Evolutionary conservation across 2,113 vertebrate species (phyloP).

Genomic region (Mionectes macconnelli): DNA sequence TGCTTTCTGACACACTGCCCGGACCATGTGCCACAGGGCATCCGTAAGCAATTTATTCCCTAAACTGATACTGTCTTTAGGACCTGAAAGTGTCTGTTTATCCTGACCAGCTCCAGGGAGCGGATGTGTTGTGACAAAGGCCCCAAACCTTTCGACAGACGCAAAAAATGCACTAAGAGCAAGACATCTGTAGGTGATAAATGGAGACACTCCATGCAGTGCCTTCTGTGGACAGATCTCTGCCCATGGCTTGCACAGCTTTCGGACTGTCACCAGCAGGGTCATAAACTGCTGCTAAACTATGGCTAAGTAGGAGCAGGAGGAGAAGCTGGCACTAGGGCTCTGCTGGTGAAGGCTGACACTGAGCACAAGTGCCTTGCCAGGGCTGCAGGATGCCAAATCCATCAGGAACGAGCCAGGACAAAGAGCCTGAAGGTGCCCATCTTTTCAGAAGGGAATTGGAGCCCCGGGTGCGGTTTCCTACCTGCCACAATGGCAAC

Average conservation of each 20-base stretch:
- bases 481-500: not conserved
- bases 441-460: accelerated
- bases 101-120: not conserved
- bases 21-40: not conserved
- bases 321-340: not conserved
- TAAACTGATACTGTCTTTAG: not conserved
- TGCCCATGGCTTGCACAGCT: not conserved
- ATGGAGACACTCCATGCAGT: not conserved
- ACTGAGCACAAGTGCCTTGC: accelerated
- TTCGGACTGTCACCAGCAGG: not conserved
- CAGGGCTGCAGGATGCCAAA: not conserved
- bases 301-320: not conserved
- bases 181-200: not conserved
- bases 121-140: not conserved
- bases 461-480: not conserved
- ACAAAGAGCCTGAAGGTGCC: not conserved
- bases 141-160: not conserved
- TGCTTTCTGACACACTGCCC: not conserved
- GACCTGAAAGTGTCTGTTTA: not conserved
- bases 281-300: not conserved
- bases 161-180: not conserved
- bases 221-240: not conserved
- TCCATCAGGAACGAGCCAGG: not conserved
- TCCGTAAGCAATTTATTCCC: not conserved
- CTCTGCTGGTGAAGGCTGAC: not conserved